phyloP scores from a whole-genome alignment of 2,113 vertebrate genomes.

The Misgurnus anguillicaudatus region DNA sequence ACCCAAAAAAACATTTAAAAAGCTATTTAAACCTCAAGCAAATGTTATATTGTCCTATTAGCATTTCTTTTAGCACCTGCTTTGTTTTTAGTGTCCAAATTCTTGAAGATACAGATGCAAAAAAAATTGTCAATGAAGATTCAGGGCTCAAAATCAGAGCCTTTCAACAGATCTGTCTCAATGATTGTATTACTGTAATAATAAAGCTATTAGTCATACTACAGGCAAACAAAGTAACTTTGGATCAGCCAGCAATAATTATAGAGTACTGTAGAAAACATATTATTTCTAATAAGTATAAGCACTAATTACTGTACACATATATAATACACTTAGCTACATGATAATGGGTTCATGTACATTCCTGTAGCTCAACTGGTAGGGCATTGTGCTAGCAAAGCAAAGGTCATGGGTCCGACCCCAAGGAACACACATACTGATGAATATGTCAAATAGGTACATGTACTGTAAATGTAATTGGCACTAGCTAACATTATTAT shows the following conservation, averaged over 20 bases:
- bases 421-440: too few relatives aligned
- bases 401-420: too few relatives aligned
- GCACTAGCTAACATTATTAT: background rate
- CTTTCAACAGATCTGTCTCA: background rate
- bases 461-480: background rate
- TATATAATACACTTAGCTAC: background rate
- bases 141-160: background rate
- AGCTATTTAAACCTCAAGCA: too few relatives aligned
- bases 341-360: background rate
- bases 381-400: too few relatives aligned
- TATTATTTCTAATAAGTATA: background rate
- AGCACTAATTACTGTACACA: background rate
- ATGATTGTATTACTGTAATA: background rate
- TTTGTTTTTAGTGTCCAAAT: too few relatives aligned
- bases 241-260: background rate
- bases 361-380: too few relatives aligned
- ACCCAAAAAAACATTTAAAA: background rate
- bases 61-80: too few relatives aligned
- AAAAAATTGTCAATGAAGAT: too few relatives aligned
- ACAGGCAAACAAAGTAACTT: background rate
- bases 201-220: background rate
- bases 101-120: too few relatives aligned
- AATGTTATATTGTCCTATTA: too few relatives aligned
- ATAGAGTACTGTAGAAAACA: background rate
- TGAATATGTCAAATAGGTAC: background rate